A percentile compares a stretch with the other conserved stretches of the same genome.
Conservation (phyloP, 2,113 vertebrate genomes). For the Megalops atlanticus region DNA sequence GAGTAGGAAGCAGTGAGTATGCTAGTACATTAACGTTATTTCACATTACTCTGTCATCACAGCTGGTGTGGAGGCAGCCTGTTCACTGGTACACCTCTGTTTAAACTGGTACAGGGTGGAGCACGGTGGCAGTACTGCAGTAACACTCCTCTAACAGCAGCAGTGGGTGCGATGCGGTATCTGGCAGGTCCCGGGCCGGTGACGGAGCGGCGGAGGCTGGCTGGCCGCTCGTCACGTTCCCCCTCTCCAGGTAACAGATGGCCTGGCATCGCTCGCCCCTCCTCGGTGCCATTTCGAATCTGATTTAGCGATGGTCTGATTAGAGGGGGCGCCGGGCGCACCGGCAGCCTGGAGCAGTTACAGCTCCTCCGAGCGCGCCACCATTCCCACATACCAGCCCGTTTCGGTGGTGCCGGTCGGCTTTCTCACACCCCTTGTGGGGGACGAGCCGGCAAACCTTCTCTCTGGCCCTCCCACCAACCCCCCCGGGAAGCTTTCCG, state of each 20-base stretch:
- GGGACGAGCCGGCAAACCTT: not conserved
- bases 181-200: conserved; percentile 28
- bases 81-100: no score
- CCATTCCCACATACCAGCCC: not conserved
- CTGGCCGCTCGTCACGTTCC: conserved; percentile 4
- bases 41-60: no score
- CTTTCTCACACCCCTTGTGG: not conserved
- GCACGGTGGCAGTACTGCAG: conserved; percentile 12
- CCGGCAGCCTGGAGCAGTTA: not conserved
- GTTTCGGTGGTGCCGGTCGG: not conserved
- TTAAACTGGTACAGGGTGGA: not conserved
- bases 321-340: conserved; percentile 15
- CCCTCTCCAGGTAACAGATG: conserved; percentile 44
- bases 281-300: conserved; percentile 29
- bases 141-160: conserved; percentile 21
- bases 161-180: not conserved
- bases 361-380: conserved; percentile 15
- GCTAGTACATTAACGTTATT: no score
- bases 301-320: conserved; percentile 8
- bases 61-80: no score
- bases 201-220: conserved; percentile 19
- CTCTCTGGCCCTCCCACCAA: conserved; percentile 14
- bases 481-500: conserved; percentile 59
- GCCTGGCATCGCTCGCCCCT: conserved; percentile 35
- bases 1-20: not conserved